These are phyloP conservation scores for Oceanodroma tethys DNA, from an alignment of 2,113 vertebrate species.

Conservation along the genomic window DNA sequence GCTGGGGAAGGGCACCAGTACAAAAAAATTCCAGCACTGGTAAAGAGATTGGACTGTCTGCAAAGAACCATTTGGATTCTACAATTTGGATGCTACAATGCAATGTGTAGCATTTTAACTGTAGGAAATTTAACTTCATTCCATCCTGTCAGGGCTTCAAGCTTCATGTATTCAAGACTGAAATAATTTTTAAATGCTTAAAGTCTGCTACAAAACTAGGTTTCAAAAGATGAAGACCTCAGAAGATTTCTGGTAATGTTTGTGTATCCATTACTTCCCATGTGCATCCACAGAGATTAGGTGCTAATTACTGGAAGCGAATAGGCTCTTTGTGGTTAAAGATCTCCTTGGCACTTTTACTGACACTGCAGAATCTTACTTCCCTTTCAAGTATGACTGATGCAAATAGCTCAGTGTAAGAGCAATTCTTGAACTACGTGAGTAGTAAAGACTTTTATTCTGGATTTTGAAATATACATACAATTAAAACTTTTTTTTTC, in stretches of 20 bases:
- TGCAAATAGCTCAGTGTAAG: background rate
- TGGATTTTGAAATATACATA: background rate
- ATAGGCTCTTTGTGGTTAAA: background rate
- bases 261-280: background rate
- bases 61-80: too few relatives aligned
- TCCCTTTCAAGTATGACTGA: background rate
- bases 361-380: conserved; percentile 7
- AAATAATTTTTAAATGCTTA: background rate
- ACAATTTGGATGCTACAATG: too few relatives aligned
- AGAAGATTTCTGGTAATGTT: background rate
- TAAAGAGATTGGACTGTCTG: background rate
- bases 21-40: background rate
- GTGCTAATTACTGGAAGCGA: background rate
- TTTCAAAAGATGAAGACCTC: background rate
- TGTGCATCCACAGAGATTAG: conserved; percentile 10
- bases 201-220: background rate
- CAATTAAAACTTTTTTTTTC: background rate
- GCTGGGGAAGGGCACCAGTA: background rate
- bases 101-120: background rate
- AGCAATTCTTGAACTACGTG: background rate
- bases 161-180: background rate
- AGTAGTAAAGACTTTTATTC: background rate
- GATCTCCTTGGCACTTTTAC: background rate
- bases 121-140: background rate
- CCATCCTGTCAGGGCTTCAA: background rate